phyloP scores from a whole-genome alignment of 1,140 invertebrate species.

The Penaeus vannamei region DNA sequence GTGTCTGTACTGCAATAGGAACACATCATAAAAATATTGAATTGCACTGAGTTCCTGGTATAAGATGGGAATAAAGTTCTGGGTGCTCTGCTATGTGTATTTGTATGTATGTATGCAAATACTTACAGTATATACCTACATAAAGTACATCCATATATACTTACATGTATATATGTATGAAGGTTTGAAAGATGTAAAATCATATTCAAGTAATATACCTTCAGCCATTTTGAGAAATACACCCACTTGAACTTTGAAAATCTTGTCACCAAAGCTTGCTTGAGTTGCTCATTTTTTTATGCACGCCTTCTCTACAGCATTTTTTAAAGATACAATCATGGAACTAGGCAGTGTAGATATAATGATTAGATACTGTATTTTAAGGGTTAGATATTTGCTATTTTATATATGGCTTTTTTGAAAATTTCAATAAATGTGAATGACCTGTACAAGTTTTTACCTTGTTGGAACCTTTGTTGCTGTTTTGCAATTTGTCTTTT shows the following conservation, averaged over 20 bases:
- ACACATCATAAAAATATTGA: too few species aligned
- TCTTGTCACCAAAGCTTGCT: constrained; percentile 43
- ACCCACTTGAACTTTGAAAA: constrained; percentile 43
- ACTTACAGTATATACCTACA: too few species aligned
- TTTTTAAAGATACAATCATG: constrained; percentile 54
- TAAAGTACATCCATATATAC: too few species aligned
- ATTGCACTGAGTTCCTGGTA: too few species aligned
- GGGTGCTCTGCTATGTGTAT: too few species aligned
- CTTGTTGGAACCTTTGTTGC: too few species aligned
- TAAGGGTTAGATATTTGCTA: constrained; percentile 65
- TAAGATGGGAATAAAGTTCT: too few species aligned
- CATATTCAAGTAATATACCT: neutral
- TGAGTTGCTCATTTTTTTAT: constrained; percentile 61
- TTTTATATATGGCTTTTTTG: constrained; percentile 66
- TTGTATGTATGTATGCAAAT: too few species aligned
- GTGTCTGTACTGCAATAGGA: too few species aligned
- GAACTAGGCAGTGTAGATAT: constrained; percentile 62
- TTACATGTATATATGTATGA: too few species aligned
- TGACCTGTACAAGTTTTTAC: constrained; percentile 57
- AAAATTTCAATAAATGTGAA: constrained; percentile 64
- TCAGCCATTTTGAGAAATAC: neutral
- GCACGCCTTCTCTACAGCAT: constrained; percentile 50
- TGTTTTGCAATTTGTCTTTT: too few species aligned
- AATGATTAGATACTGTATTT: constrained; percentile 57
- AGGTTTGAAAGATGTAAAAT: constrained; percentile 28